Evolutionary conservation across 2,888 invertebrate genomes (phyloP).

Genomic region (Sipha maydis): DNA sequence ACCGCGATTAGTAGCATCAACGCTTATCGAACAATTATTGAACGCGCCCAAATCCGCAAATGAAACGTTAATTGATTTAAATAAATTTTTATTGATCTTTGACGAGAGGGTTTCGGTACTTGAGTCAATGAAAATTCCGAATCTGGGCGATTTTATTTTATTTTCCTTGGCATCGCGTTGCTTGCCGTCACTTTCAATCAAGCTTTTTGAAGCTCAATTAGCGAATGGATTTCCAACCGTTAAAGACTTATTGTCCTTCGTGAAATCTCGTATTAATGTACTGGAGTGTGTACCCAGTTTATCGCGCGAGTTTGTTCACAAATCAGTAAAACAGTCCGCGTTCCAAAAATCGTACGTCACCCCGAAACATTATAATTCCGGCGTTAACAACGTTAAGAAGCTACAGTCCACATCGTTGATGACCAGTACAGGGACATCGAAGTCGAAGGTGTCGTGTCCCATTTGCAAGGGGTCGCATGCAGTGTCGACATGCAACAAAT

Average conservation of each 20-base stretch:
- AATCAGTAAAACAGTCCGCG: background rate
- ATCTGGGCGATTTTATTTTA: constrained; percentile 9
- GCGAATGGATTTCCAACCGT: background rate
- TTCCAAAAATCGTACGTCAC: background rate
- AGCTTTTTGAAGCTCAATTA: background rate
- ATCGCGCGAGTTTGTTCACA: background rate
- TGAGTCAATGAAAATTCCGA: background rate
- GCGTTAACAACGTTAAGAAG: background rate
- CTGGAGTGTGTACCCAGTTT: background rate
- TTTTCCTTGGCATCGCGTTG: background rate
- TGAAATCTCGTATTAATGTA: background rate
- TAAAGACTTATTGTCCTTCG: background rate
- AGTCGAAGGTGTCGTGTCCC: background rate
- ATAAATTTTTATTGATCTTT: background rate
- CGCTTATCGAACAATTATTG: background rate
- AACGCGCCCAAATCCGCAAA: background rate
- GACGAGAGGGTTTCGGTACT: background rate
- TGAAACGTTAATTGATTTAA: background rate
- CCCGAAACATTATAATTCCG: background rate
- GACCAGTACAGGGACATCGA: no score
- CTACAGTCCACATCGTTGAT: no score
- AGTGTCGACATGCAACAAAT: background rate
- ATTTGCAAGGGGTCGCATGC: background rate
- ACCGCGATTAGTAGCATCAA: background rate
- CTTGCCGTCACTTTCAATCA: background rate